Percentiles rank a stretch among this genome's conserved stretches.
phyloP scores from a whole-genome alignment of 2,888 invertebrate genomes.

The Eupithecia abbreviata region DNA sequence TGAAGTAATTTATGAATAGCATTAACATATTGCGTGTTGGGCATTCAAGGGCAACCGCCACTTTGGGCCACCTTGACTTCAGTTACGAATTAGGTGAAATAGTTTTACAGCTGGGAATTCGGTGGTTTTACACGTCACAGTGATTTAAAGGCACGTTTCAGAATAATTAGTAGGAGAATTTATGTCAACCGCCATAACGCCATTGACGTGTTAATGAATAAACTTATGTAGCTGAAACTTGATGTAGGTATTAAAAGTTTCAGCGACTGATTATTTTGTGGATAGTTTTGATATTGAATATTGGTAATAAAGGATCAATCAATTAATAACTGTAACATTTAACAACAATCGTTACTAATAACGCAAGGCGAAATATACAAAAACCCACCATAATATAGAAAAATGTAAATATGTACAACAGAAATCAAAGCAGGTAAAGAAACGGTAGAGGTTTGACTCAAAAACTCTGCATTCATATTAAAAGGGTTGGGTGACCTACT shows the following conservation, averaged over 20 bases:
- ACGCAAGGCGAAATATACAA: not conserved
- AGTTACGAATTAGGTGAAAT: conserved; percentile 47
- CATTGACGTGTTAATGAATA: not conserved
- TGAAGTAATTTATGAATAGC: conserved; percentile 43
- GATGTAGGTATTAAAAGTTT: not conserved
- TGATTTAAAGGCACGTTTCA: conserved; percentile 2
- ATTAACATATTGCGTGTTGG: conserved; percentile 53
- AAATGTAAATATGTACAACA: not conserved
- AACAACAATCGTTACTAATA: not conserved
- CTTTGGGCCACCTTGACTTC: conserved; percentile 50
- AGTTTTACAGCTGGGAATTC: conserved; percentile 17
- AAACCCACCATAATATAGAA: not conserved
- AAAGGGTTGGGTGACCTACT: conserved; percentile 32
- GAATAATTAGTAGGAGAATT: not conserved
- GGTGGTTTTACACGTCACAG: conserved; percentile 15
- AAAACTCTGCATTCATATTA: not conserved
- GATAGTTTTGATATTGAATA: not conserved
- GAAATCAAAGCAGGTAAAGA: not conserved
- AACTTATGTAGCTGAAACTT: not conserved
- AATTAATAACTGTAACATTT: not conserved
- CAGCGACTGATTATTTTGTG: not conserved
- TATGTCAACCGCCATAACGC: not conserved
- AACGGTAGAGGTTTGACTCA: conserved; percentile 14
- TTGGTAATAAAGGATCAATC: not conserved
- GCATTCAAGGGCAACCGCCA: conserved; percentile 19